These are phyloP conservation scores for Leptopilina myrica DNA, from an alignment of 2,888 invertebrate species.

Conservation along the genomic window DNA sequence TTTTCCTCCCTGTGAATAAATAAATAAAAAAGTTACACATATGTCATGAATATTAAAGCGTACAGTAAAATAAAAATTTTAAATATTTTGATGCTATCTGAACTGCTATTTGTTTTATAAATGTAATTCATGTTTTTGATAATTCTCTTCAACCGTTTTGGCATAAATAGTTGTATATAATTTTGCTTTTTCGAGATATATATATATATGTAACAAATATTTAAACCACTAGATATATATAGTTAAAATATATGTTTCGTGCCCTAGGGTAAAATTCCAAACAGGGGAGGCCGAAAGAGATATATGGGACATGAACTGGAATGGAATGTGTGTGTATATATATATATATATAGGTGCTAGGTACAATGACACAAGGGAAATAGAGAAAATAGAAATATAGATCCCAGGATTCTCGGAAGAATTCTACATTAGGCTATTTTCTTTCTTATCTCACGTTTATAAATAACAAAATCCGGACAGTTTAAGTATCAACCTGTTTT, in stretches of 20 bases:
- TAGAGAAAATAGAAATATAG: slow-evolving; percentile 27
- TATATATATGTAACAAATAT: too few species aligned
- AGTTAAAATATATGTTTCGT: slow-evolving; percentile 7
- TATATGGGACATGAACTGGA: slow-evolving; percentile 19
- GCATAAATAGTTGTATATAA: too few species aligned
- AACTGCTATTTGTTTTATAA: too few species aligned
- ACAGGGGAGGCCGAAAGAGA: slow-evolving; percentile 12
- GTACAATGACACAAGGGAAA: background rate
- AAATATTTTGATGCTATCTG: too few species aligned
- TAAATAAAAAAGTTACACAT: background rate
- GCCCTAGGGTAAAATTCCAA: slow-evolving; percentile 23
- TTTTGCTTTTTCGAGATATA: too few species aligned
- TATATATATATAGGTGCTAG: background rate
- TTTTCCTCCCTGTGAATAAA: too few species aligned
- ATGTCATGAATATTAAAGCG: too few species aligned
- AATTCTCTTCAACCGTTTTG: too few species aligned
- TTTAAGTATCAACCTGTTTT: background rate
- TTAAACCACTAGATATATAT: too few species aligned
- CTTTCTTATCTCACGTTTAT: background rate
- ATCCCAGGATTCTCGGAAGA: background rate
- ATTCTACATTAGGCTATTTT: slow-evolving; percentile 2
- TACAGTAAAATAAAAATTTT: too few species aligned
- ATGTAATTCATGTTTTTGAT: too few species aligned
- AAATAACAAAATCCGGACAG: background rate
- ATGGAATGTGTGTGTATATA: background rate